Percentiles rank a stretch among this genome's conserved stretches.
phyloP scores from a whole-genome alignment of 2,113 vertebrate genomes.

The Eretmochelys imbricata region DNA sequence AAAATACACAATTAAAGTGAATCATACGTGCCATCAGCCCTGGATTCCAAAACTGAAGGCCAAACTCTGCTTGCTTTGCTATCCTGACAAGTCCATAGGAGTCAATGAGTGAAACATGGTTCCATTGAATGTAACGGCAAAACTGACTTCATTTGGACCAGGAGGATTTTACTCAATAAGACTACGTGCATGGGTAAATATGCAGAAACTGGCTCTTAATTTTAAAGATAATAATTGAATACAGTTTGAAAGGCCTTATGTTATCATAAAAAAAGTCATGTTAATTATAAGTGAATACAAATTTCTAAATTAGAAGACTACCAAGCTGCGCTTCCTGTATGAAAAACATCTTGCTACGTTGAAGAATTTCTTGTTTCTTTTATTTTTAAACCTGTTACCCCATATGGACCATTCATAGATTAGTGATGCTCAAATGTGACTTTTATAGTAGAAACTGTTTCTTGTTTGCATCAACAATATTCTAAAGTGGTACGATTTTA shows the following conservation, averaged over 20 bases:
- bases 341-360: neutral
- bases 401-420: neutral
- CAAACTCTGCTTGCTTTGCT: neutral
- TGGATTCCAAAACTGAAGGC: neutral
- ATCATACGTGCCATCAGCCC: neutral
- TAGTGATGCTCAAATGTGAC: rapidly evolving
- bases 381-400: neutral
- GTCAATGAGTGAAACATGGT: neutral
- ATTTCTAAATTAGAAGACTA: neutral
- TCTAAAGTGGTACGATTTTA: neutral
- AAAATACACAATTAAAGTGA: neutral
- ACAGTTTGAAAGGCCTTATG: neutral
- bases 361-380: neutral
- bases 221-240: neutral
- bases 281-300: neutral
- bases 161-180: neutral
- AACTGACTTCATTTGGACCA: neutral
- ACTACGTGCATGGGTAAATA: neutral
- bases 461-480: neutral
- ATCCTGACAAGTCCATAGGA: neutral
- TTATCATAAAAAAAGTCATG: neutral
- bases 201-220: neutral
- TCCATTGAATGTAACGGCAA: neutral
- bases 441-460: neutral
- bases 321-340: neutral